phyloP scores from a whole-genome alignment of 2,113 vertebrate genomes.

The Aleadryas rufinucha region DNA sequence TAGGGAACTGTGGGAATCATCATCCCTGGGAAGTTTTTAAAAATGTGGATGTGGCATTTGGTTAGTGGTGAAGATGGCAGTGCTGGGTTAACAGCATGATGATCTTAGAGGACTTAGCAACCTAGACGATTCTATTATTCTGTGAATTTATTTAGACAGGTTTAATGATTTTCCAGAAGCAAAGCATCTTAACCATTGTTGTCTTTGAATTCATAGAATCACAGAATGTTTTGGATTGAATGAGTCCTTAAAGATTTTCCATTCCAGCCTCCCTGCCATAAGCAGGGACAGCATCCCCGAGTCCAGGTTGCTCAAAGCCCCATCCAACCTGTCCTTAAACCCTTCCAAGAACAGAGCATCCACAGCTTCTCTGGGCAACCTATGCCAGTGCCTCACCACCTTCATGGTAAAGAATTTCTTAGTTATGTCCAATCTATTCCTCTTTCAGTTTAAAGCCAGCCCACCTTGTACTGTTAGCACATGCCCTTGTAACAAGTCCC shows the following conservation, averaged over 20 bases:
- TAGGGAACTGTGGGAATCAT: not conserved
- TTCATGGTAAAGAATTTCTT: not conserved
- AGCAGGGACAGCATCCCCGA: not conserved
- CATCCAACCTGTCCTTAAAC: not conserved
- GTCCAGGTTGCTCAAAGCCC: not conserved
- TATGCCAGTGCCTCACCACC: not conserved
- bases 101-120: not conserved
- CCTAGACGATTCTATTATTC: not conserved
- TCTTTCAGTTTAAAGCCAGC: not conserved
- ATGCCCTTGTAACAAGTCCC: too few species aligned
- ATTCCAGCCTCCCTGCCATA: not conserved
- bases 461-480: rapidly evolving
- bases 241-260: not conserved
- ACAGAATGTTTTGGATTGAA: not conserved
- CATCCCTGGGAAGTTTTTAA: not conserved
- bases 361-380: not conserved
- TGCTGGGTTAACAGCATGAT: not conserved
- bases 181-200: not conserved
- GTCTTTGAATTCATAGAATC: not conserved
- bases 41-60: not conserved
- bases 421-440: not conserved
- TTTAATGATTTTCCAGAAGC: not conserved
- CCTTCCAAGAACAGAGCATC: not conserved
- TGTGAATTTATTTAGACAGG: not conserved
- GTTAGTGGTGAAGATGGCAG: not conserved